These are phyloP conservation scores for Aspiorhynchus laticeps DNA, from an alignment of 2,113 vertebrate species.

Conservation along the genomic window DNA sequence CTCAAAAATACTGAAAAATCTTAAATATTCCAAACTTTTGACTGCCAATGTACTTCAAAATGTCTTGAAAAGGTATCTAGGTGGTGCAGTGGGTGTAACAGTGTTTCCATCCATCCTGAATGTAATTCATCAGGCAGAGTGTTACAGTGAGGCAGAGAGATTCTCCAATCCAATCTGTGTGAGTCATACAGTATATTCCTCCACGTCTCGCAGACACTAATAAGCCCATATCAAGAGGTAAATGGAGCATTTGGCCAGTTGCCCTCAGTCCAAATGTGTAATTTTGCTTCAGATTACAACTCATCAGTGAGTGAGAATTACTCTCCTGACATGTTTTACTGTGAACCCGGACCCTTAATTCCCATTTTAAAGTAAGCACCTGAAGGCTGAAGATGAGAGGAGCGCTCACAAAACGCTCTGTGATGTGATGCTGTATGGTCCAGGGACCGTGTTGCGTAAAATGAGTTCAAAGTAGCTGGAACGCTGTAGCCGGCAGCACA, in stretches of 20 bases:
- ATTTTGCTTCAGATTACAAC: constrained; percentile 28
- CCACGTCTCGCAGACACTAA: constrained; percentile 17
- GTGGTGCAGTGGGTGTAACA: neutral
- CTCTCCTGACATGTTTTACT: neutral
- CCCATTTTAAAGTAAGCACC: constrained; percentile 19
- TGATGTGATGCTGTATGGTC: constrained; percentile 23
- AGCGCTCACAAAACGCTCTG: neutral
- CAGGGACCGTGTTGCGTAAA: constrained; percentile 11
- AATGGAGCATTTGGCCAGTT: constrained; percentile 10
- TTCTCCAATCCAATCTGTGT: neutral
- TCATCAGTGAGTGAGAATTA: constrained; percentile 18
- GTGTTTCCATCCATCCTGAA: neutral
- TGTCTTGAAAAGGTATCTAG: too few relatives aligned
- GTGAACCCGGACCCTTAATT: neutral
- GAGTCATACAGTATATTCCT: neutral
- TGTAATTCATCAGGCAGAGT: constrained; percentile 1
- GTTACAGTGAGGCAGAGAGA: neutral
- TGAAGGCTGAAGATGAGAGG: constrained; percentile 30
- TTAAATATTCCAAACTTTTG: too few relatives aligned
- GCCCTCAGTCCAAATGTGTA: constrained; percentile 15
- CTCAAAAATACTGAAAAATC: too few relatives aligned
- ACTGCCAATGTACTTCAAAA: too few relatives aligned
- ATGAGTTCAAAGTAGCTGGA: constrained; percentile 29
- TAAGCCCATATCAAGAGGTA: neutral
- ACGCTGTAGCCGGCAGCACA: constrained; percentile 12